phyloP scores from a whole-genome alignment of 1,140 invertebrate genomes.

The Chionoecetes opilio region DNA sequence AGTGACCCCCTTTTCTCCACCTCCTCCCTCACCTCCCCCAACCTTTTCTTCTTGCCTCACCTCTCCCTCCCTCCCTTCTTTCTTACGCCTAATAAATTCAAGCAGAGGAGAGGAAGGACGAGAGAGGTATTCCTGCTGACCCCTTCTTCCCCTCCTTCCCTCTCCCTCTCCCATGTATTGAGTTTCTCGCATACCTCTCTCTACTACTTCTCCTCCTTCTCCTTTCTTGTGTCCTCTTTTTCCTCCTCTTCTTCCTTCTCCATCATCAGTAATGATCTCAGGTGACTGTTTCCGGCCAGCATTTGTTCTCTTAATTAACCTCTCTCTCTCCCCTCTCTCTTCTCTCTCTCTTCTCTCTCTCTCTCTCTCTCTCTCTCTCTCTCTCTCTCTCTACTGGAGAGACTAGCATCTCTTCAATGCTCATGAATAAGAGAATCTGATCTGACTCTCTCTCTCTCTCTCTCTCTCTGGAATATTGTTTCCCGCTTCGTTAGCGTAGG shows the following conservation, averaged over 20 bases:
- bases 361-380: slow-evolving; percentile 27
- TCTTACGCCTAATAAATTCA: neutral
- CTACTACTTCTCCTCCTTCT: neutral
- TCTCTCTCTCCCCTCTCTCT: neutral
- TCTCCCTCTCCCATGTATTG: neutral
- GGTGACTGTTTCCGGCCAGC: slow-evolving; percentile 6
- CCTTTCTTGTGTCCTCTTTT: neutral
- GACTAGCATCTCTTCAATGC: neutral
- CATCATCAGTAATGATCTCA: neutral
- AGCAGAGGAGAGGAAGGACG: too few species aligned
- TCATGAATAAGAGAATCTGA: too few species aligned
- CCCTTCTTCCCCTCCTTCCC: neutral
- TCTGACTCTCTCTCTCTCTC: slow-evolving; percentile 16
- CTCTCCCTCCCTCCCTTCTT: neutral
- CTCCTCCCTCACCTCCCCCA: neutral
- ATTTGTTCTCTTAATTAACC: slow-evolving; percentile 30
- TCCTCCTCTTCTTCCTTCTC: neutral
- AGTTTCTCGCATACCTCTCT: neutral
- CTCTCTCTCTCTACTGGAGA: too few species aligned
- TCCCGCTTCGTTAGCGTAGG: too few species aligned
- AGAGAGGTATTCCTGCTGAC: neutral
- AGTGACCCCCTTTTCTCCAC: neutral
- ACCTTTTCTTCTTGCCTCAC: neutral
- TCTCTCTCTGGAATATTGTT: neutral
- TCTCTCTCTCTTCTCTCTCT: slow-evolving; percentile 27